phyloP scores from a whole-genome alignment of 2,888 invertebrate genomes.

The Pharmacophagus antenor region DNA sequence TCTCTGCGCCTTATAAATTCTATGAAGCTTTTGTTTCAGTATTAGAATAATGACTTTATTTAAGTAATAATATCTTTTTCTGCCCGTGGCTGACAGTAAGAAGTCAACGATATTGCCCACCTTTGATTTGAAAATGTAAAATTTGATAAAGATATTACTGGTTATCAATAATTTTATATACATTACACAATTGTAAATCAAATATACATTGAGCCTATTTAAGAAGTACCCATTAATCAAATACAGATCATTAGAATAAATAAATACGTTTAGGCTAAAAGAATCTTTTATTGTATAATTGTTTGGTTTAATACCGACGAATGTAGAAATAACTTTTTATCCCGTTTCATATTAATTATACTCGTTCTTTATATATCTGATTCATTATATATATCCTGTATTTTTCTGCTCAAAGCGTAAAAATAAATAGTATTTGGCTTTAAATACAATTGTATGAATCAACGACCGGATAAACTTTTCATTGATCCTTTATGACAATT shows the following conservation, averaged over 20 bases:
- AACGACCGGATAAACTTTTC: conserved; percentile 6
- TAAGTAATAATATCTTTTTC: background rate
- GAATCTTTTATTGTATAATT: background rate
- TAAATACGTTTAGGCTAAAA: background rate
- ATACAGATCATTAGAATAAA: background rate
- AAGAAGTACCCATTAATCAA: background rate
- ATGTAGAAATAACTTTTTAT: background rate
- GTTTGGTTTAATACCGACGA: background rate
- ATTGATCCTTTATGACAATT: background rate
- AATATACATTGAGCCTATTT: background rate
- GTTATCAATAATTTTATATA: background rate
- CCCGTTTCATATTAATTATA: background rate
- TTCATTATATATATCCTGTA: conserved; percentile 5
- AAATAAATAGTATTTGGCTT: conserved; percentile 31
- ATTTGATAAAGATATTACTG: background rate
- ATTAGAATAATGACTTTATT: background rate
- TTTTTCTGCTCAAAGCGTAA: conserved; percentile 30
- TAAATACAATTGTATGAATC: conserved; percentile 17
- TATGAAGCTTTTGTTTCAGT: conserved; percentile 4
- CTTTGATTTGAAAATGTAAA: background rate
- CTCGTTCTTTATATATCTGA: background rate
- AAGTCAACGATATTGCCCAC: background rate
- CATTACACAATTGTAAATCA: background rate
- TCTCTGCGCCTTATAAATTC: conserved; percentile 2
- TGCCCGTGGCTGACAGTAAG: background rate